Evolutionary conservation across 2,113 vertebrate genomes (phyloP).

Genomic region (Lampris megalopsis): DNA sequence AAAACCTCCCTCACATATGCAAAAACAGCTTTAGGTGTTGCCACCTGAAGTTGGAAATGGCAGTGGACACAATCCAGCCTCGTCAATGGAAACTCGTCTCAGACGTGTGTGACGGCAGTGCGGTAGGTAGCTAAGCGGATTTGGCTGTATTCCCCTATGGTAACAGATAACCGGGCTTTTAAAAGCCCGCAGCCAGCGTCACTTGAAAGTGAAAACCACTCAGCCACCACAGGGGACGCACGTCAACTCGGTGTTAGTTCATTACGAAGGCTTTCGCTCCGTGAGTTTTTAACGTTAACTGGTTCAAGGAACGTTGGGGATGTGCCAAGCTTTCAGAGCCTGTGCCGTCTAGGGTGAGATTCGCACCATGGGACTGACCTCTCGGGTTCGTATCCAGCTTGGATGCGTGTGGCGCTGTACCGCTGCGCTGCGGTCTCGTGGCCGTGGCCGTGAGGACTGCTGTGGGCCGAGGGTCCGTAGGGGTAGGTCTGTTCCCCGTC

Average conservation of each 20-base stretch:
- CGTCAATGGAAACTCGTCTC: constrained; percentile 49
- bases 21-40: constrained; percentile 32
- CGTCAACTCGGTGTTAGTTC: background rate
- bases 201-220: constrained; percentile 40
- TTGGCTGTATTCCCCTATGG: constrained; percentile 49
- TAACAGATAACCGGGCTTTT: constrained; percentile 59
- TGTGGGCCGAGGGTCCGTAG: constrained; percentile 63
- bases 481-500: constrained; percentile 72
- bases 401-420: constrained; percentile 89
- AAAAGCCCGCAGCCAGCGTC: constrained; percentile 25
- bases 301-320: background rate
- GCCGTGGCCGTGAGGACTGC: constrained; percentile 80
- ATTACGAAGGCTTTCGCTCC: background rate
- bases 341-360: background rate
- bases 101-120: constrained; percentile 49
- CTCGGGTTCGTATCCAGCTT: constrained; percentile 90
- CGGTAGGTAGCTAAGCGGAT: constrained; percentile 76
- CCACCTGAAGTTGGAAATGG: constrained; percentile 52
- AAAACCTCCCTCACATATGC: too few species aligned
- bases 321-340: background rate
- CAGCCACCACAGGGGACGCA: background rate
- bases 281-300: background rate
- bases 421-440: constrained; percentile 92
- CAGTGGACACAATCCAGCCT: constrained; percentile 34
- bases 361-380: constrained; percentile 81